Percentiles rank a stretch among this genome's conserved stretches.
Conservation (phyloP, 2,888 invertebrate genomes). For the Frankliniella intonsa region DNA sequence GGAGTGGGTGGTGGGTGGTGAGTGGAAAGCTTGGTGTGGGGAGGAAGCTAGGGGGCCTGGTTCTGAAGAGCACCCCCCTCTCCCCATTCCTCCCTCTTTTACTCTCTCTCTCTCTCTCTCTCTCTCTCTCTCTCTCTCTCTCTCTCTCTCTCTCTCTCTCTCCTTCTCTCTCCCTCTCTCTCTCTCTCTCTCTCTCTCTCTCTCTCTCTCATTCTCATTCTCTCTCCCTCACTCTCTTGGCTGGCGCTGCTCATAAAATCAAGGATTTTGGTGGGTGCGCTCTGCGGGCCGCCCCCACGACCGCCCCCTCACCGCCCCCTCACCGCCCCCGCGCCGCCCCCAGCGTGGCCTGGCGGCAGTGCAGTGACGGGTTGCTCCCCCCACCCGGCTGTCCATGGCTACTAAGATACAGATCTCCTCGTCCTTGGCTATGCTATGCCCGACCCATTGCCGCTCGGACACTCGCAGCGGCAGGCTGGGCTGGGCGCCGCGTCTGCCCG, state of each 20-base stretch:
- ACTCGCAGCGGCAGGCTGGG: too few species aligned
- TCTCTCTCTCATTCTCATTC: not conserved
- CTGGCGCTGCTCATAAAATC: not conserved
- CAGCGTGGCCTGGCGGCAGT: not conserved
- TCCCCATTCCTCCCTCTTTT: not conserved
- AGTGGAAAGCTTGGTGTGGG: not conserved
- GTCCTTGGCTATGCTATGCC: too few species aligned
- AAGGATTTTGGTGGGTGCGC: constrained; percentile 8
- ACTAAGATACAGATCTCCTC: too few species aligned
- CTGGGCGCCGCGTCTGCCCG: too few species aligned
- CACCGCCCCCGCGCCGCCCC: too few species aligned
- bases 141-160: not conserved
- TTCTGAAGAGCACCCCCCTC: not conserved
- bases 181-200: not conserved
- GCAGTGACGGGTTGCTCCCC: not conserved
- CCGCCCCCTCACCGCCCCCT: too few species aligned
- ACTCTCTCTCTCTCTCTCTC: not conserved
- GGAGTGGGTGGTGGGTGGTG: not conserved
- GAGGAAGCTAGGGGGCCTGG: not conserved
- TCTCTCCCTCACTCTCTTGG: not conserved
- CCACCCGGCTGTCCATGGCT: not conserved
- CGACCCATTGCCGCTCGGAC: too few species aligned
- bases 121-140: constrained; percentile 1
- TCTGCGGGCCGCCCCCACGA: too few species aligned
- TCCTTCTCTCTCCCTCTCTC: not conserved